These are phyloP conservation scores for Odontamblyopus rebecca DNA, from an alignment of 2,797 vertebrate species.

Conservation along the genomic window DNA sequence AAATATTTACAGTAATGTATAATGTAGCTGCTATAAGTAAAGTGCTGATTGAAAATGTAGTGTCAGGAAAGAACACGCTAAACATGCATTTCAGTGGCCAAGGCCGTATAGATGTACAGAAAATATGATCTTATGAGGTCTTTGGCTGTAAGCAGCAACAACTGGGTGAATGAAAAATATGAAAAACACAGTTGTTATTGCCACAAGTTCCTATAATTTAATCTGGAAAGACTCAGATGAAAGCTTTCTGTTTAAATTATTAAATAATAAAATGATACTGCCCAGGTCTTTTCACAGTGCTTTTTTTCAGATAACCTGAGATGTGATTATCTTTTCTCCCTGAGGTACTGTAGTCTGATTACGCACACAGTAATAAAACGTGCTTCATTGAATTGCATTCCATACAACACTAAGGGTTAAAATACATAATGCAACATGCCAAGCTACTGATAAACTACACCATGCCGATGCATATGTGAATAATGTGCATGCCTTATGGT, in stretches of 20 bases:
- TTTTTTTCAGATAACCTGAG: constrained; percentile 52
- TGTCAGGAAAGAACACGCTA: constrained; percentile 16
- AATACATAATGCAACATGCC: constrained; percentile 43
- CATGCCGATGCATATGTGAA: constrained; percentile 41
- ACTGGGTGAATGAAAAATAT: neutral
- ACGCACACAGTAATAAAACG: constrained; percentile 21
- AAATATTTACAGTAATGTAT: constrained; percentile 5
- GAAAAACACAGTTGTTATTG: constrained; percentile 34
- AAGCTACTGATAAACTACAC: constrained; percentile 31
- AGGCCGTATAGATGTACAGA: neutral
- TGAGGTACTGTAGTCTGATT: constrained; percentile 43
- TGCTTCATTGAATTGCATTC: constrained; percentile 13
- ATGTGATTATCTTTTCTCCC: constrained; percentile 43
- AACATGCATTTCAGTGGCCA: constrained; percentile 44
- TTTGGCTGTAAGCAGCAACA: constrained; percentile 47
- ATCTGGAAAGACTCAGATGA: neutral
- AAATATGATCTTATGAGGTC: constrained; percentile 10
- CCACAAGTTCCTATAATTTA: constrained; percentile 34
- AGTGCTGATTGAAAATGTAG: constrained; percentile 17
- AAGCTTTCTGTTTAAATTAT: constrained; percentile 16
- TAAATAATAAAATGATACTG: constrained; percentile 13
- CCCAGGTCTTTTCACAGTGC: constrained; percentile 48
- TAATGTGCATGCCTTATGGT: constrained; percentile 44
- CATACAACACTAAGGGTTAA: constrained; percentile 11
- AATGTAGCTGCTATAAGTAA: constrained; percentile 16